Conservation (phyloP, 2,888 invertebrate species). For the Hyalella azteca region DNA sequence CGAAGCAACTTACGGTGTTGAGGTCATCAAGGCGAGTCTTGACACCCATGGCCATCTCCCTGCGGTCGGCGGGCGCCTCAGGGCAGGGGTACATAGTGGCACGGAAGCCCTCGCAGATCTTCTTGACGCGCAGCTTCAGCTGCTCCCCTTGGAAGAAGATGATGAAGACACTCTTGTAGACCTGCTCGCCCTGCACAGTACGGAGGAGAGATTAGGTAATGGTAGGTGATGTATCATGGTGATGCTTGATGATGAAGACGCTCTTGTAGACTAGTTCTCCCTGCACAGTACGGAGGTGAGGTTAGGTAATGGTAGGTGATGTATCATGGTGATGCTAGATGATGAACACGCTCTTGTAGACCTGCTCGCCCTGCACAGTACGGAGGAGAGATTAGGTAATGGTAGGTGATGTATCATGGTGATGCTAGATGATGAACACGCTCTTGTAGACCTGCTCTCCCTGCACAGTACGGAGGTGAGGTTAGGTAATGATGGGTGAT, state of each 20-base stretch:
- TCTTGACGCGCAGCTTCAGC: slow-evolving; percentile 60
- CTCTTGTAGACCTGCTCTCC: slow-evolving; percentile 60
- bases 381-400: too few species aligned
- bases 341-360: slow-evolving; percentile 61
- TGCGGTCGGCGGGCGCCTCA: slow-evolving; percentile 58
- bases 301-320: too few species aligned
- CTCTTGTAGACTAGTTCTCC: slow-evolving; percentile 60
- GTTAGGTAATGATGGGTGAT: too few species aligned
- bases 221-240: too few species aligned
- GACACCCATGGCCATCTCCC: slow-evolving; percentile 59
- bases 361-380: slow-evolving; percentile 59
- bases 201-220: too few species aligned
- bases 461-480: slow-evolving; percentile 52
- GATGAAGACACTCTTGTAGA: slow-evolving; percentile 61
- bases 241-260: slow-evolving; percentile 61
- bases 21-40: slow-evolving; percentile 59
- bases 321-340: too few species aligned
- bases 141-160: slow-evolving; percentile 62
- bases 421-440: slow-evolving; percentile 61
- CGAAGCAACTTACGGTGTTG: slow-evolving; percentile 59
- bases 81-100: slow-evolving; percentile 60
- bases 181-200: slow-evolving; percentile 59
- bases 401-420: too few species aligned
- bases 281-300: slow-evolving; percentile 52
- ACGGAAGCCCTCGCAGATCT: slow-evolving; percentile 61